A percentile compares a stretch with the other conserved stretches of the same genome.
These are phyloP conservation scores for Lordiphosa clarofinis DNA, from an alignment of 1,140 invertebrate species.

Conservation along the genomic window DNA sequence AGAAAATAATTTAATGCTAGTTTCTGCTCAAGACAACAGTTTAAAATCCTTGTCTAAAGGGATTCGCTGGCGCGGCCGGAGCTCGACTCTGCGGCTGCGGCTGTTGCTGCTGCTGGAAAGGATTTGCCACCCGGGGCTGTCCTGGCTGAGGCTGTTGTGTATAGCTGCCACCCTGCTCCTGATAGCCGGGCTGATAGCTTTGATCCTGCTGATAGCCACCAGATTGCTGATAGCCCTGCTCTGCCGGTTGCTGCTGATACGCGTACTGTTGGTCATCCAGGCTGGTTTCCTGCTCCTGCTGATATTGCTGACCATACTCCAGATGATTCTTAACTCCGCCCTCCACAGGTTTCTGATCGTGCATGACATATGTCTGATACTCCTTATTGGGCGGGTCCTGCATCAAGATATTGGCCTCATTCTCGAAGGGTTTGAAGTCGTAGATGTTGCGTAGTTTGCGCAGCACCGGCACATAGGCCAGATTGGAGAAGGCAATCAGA, in stretches of 20 bases:
- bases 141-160: slow-evolving; percentile 80
- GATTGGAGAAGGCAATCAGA: slow-evolving; percentile 95
- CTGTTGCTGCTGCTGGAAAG: slow-evolving; percentile 79
- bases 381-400: slow-evolving; percentile 94
- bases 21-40: slow-evolving; percentile 60
- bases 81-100: slow-evolving; percentile 62
- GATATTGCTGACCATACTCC: slow-evolving; percentile 83
- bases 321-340: slow-evolving; percentile 91
- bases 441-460: slow-evolving; percentile 95
- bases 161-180: slow-evolving; percentile 81
- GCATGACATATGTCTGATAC: slow-evolving; percentile 96
- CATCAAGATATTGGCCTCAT: slow-evolving; percentile 94
- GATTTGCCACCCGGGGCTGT: slow-evolving; percentile 81
- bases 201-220: slow-evolving; percentile 80
- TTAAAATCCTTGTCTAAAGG: slow-evolving; percentile 83
- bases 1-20: slow-evolving; percentile 52
- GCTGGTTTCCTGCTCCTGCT: slow-evolving; percentile 85
- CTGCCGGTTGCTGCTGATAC: slow-evolving; percentile 81
- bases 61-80: slow-evolving; percentile 79
- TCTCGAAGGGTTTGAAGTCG: slow-evolving; percentile 97
- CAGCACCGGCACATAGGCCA: slow-evolving; percentile 95
- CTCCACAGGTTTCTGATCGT: slow-evolving; percentile 88
- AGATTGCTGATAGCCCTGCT: slow-evolving; percentile 79
- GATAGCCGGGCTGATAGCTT: slow-evolving; percentile 82
- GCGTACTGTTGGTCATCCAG: slow-evolving; percentile 81